Evolutionary conservation across 2,888 invertebrate genomes (phyloP).

Genomic region (Uloborus plumipes): DNA sequence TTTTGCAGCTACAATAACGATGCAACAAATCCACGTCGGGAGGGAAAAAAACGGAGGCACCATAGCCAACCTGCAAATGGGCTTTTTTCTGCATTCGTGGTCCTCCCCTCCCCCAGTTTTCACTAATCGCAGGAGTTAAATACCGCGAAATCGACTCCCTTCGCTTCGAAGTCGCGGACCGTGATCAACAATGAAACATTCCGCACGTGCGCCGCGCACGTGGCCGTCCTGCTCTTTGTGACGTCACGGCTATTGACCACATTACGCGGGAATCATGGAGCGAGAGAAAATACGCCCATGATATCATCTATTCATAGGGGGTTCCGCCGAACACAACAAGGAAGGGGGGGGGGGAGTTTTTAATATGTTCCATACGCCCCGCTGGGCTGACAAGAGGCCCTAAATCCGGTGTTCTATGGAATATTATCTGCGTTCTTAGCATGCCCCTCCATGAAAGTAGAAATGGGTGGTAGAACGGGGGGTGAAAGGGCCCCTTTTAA

Average conservation of each 20-base stretch:
- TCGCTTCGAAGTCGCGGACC: too few species aligned
- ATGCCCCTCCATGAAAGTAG: not conserved
- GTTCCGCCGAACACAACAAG: not conserved
- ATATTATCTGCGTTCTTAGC: slow-evolving; percentile 12
- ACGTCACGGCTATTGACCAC: slow-evolving; percentile 17
- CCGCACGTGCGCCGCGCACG: slow-evolving; percentile 8
- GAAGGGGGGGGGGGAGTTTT: not conserved
- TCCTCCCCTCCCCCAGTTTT: too few species aligned
- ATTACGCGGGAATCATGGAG: slow-evolving; percentile 12
- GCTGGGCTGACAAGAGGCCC: slow-evolving; percentile 20
- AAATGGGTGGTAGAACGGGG: not conserved
- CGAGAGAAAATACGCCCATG: slow-evolving; percentile 6
- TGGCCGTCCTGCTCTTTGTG: slow-evolving; percentile 8
- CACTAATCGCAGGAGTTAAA: too few species aligned
- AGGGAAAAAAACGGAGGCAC: too few species aligned
- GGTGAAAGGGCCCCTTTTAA: not conserved
- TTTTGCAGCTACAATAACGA: too few species aligned
- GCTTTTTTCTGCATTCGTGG: too few species aligned
- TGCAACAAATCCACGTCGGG: too few species aligned
- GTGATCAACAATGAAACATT: too few species aligned
- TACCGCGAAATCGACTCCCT: too few species aligned
- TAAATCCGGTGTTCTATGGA: slow-evolving; percentile 13
- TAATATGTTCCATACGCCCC: slow-evolving; percentile 28
- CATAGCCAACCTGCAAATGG: too few species aligned
- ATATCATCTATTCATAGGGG: slow-evolving; percentile 26